Conservation (phyloP, 2,797 vertebrate species). For the Bradypodion pumilum region DNA sequence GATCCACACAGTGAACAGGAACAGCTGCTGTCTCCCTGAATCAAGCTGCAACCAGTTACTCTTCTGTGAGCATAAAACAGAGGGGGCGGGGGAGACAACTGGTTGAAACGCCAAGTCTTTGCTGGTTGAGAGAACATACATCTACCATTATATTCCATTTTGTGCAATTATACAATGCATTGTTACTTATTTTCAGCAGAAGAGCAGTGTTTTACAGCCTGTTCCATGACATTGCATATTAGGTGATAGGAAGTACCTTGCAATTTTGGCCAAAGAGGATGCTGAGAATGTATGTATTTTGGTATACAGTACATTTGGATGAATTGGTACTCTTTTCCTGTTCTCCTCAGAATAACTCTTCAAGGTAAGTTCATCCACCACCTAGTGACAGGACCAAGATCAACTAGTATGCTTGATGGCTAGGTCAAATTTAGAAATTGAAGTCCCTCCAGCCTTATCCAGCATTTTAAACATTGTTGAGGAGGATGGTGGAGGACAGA, state of each 20-base stretch:
- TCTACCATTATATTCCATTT: not conserved
- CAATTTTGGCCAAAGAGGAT: not conserved
- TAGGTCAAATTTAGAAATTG: not conserved
- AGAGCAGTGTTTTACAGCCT: not conserved
- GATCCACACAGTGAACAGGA: constrained; percentile 23
- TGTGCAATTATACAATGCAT: not conserved
- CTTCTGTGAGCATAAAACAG: constrained; percentile 48
- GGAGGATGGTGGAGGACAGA: no score
- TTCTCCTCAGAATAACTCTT: not conserved
- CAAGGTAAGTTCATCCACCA: not conserved
- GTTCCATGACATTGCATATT: not conserved
- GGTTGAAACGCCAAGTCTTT: not conserved
- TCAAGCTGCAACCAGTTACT: constrained; percentile 12
- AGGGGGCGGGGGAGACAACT: not conserved
- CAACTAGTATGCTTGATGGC: not conserved
- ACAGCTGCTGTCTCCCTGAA: constrained; percentile 40
- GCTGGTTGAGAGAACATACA: not conserved
- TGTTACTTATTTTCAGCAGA: no score
- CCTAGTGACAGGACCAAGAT: not conserved
- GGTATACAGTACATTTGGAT: not conserved
- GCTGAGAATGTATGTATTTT: not conserved
- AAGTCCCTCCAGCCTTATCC: not conserved
- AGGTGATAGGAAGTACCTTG: not conserved
- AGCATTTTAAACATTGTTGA: not conserved
- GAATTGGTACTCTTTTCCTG: not conserved